A percentile compares a stretch with the other conserved stretches of the same genome.
Conservation (phyloP, 1,140 invertebrate species). For the Phymorhynchus buccinoides region DNA sequence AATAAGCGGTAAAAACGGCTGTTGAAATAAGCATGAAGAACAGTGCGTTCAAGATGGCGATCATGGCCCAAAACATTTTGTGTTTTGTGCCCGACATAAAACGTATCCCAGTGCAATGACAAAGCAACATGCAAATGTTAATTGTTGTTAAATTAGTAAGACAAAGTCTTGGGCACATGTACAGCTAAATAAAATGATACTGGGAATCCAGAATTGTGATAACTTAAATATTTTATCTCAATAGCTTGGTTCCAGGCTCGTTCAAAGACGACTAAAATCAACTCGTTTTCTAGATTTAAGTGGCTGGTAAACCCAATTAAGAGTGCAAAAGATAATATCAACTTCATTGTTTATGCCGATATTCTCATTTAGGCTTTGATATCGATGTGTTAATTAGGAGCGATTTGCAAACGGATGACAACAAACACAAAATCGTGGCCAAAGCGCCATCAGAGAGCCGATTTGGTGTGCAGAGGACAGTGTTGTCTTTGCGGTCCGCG, state of each 20-base stretch:
- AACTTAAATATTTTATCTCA: not conserved
- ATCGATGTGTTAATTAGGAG: too few relatives aligned
- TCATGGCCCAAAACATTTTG: not conserved
- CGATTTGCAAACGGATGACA: not conserved
- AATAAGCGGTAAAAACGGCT: too few relatives aligned
- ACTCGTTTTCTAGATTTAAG: not conserved
- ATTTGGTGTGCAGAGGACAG: not conserved
- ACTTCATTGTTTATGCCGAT: not conserved
- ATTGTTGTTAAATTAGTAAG: not conserved
- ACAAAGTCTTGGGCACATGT: not conserved
- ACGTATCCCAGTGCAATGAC: not conserved
- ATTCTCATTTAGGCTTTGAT: not conserved
- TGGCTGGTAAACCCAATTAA: not conserved
- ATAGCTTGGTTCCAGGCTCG: not conserved
- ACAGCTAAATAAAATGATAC: not conserved
- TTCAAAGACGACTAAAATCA: not conserved
- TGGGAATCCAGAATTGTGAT: not conserved
- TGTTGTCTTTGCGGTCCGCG: slow-evolving; percentile 36
- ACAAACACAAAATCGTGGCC: slow-evolving; percentile 23
- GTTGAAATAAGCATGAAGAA: too few relatives aligned
- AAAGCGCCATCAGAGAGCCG: not conserved
- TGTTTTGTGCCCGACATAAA: not conserved
- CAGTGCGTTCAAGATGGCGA: slow-evolving; percentile 7
- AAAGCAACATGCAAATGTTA: not conserved
- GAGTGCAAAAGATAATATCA: not conserved